Evolutionary conservation across 2,888 invertebrate genomes (phyloP).

Genomic region (Papilio gigon): DNA sequence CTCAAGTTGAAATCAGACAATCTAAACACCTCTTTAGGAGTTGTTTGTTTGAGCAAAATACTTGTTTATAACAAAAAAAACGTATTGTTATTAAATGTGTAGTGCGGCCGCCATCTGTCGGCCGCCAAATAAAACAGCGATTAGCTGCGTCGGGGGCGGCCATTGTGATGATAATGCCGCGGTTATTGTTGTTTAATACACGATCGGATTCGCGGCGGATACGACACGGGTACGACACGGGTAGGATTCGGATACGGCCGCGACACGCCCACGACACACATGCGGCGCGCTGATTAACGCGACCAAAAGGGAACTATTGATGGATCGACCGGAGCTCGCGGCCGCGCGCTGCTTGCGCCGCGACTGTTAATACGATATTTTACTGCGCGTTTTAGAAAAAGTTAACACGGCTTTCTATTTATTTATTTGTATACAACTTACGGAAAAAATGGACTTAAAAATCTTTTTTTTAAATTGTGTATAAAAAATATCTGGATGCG

Average conservation of each 20-base stretch:
- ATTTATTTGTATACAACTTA: too few relatives aligned
- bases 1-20: too few relatives aligned
- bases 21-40: too few relatives aligned
- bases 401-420: background rate
- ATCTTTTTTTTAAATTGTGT: too few relatives aligned
- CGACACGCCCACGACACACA: slow-evolving; percentile 54
- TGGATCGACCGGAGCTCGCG: slow-evolving; percentile 33
- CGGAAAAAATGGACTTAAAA: too few relatives aligned
- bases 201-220: slow-evolving; percentile 45
- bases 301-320: slow-evolving; percentile 39
- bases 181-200: slow-evolving; percentile 49
- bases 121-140: slow-evolving; percentile 46
- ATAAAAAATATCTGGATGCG: too few relatives aligned
- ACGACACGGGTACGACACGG: slow-evolving; percentile 52
- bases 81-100: slow-evolving; percentile 5
- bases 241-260: slow-evolving; percentile 51
- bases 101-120: slow-evolving; percentile 47
- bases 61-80: slow-evolving; percentile 22
- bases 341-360: too few relatives aligned
- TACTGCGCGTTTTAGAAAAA: slow-evolving; percentile 7
- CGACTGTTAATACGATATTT: slow-evolving; percentile 9
- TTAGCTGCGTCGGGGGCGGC: slow-evolving; percentile 42
- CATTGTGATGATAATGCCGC: slow-evolving; percentile 56
- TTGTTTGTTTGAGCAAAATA: background rate
- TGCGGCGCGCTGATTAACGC: slow-evolving; percentile 41